These are phyloP conservation scores for Chymomyza amoena DNA, from an alignment of 2,888 invertebrate genomes.

Conservation along the genomic window DNA sequence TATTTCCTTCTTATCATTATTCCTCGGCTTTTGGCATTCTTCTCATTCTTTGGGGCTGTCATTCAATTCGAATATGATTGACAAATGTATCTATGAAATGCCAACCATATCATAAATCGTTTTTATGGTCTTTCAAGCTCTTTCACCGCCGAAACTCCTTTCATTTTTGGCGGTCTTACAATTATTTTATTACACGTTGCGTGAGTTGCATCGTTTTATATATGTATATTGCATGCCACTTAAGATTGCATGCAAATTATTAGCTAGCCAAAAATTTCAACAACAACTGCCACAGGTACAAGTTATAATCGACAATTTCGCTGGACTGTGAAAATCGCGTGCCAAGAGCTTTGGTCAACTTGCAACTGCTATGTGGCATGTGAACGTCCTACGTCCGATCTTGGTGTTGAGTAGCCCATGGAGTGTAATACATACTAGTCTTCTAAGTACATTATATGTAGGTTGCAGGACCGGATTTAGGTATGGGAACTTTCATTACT, in stretches of 20 bases:
- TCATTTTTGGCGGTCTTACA: conserved; percentile 19
- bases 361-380: conserved; percentile 13
- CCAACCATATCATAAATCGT: background rate
- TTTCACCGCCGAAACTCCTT: background rate
- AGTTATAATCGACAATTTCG: conserved; percentile 57
- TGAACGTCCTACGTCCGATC: background rate
- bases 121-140: background rate
- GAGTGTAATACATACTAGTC: too few relatives aligned
- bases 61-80: background rate
- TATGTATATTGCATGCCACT: conserved; percentile 50
- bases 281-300: conserved; percentile 30
- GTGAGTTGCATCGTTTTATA: conserved; percentile 41
- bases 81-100: background rate
- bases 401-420: background rate
- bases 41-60: background rate
- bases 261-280: conserved; percentile 54
- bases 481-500: too few relatives aligned
- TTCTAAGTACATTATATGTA: too few relatives aligned
- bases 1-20: background rate
- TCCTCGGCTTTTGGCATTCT: background rate
- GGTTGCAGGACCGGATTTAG: too few relatives aligned
- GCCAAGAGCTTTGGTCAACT: conserved; percentile 14
- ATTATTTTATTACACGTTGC: conserved; percentile 63
- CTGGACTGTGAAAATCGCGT: conserved; percentile 44
- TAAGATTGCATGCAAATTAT: conserved; percentile 64